phyloP scores from a whole-genome alignment of 2,888 invertebrate species.

The Muscina levida region DNA sequence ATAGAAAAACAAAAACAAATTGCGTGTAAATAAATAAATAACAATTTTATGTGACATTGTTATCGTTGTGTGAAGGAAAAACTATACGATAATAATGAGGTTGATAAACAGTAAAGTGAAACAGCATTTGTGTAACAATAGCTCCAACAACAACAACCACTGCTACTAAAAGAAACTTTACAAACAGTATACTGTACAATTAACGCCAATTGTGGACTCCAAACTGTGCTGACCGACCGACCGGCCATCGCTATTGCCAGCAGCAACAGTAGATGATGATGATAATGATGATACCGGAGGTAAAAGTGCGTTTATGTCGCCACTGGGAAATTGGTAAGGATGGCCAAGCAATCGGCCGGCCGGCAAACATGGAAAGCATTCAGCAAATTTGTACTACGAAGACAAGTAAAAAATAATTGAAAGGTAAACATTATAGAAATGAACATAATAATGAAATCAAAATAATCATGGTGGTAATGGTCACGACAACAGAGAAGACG shows the following conservation, averaged over 20 bases:
- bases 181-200: slow-evolving; percentile 10
- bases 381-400: background rate
- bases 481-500: background rate
- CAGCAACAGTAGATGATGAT: no score
- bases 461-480: slow-evolving; percentile 9
- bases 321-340: background rate
- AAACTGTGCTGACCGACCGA: background rate
- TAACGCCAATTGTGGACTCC: slow-evolving; percentile 11
- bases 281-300: no score
- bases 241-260: background rate
- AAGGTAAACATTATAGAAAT: slow-evolving; percentile 30
- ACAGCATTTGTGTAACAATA: background rate
- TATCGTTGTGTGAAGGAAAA: slow-evolving; percentile 11
- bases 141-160: background rate
- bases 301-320: no score
- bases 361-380: slow-evolving; percentile 1
- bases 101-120: slow-evolving; percentile 28
- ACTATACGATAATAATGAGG: slow-evolving; percentile 20
- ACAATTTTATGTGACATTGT: slow-evolving; percentile 25
- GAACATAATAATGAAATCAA: slow-evolving; percentile 23
- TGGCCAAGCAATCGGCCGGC: background rate
- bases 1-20: no score
- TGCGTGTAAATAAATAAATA: background rate
- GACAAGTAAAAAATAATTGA: slow-evolving; percentile 36
- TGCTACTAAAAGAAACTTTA: background rate